A percentile compares a stretch with the other conserved stretches of the same genome.
Conservation (phyloP, 2,113 vertebrate species). For the Gobiocypris rarus region DNA sequence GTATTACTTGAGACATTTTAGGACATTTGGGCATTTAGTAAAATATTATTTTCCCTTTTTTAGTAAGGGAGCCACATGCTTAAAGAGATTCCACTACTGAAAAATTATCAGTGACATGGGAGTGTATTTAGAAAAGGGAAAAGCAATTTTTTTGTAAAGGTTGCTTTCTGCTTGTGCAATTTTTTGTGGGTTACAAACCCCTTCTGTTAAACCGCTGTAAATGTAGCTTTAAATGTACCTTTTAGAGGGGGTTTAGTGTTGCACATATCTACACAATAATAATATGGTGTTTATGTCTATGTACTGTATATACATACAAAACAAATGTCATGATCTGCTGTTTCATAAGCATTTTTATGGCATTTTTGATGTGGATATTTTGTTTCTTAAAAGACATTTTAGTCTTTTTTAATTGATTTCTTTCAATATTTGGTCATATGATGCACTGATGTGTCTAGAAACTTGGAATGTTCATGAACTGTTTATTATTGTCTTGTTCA, state of each 20-base stretch:
- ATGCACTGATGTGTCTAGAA: conserved; percentile 67
- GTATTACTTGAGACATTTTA: conserved; percentile 71
- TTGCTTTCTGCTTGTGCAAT: conserved; percentile 23
- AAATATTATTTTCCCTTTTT: conserved; percentile 58
- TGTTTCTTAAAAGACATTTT: conserved; percentile 54
- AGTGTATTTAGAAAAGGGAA: conserved; percentile 24
- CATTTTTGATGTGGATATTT: conserved; percentile 27
- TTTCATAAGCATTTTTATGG: conserved; percentile 68
- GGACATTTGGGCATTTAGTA: conserved; percentile 72
- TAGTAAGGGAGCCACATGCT: conserved; percentile 66
- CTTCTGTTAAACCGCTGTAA: conserved; percentile 32
- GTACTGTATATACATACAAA: conserved; percentile 2
- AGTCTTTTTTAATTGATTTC: conserved; percentile 56
- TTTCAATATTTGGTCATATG: conserved; percentile 55
- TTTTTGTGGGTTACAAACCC: not conserved
- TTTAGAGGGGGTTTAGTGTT: conserved; percentile 32
- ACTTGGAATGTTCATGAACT: conserved; percentile 65
- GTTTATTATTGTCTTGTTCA: conserved; percentile 60
- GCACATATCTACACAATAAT: conserved; percentile 49
- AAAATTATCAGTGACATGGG: not conserved
- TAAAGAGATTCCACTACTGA: conserved; percentile 30
- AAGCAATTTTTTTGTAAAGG: not conserved
- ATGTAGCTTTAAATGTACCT: conserved; percentile 27
- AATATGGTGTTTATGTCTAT: conserved; percentile 16
- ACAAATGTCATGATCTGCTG: conserved; percentile 74